Conservation (phyloP, 2,113 vertebrate genomes). For the Uria aalge region DNA sequence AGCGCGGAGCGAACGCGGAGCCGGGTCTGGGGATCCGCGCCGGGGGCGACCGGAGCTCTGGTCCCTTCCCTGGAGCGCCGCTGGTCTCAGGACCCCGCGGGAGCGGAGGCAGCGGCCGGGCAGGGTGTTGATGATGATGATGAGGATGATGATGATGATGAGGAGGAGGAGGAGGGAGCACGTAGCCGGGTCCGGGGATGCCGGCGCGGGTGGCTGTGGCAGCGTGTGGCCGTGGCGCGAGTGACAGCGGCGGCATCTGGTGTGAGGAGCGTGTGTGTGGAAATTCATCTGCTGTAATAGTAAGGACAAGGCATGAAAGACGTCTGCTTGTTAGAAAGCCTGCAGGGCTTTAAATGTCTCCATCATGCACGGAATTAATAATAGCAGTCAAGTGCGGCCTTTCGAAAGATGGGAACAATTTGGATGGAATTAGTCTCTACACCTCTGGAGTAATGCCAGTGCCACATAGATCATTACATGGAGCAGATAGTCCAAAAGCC, state of each 20-base stretch:
- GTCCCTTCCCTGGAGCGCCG: no score
- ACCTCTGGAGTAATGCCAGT: neutral
- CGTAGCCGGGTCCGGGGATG: neutral
- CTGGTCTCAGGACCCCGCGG: neutral
- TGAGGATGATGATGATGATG: no score
- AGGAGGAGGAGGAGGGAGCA: neutral
- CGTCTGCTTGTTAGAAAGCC: neutral
- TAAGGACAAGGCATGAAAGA: neutral
- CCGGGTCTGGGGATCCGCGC: neutral
- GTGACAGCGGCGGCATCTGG: neutral
- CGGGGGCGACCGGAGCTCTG: neutral
- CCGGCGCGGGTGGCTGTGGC: neutral
- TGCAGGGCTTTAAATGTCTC: slow-evolving; percentile 19
- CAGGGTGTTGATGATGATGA: no score
- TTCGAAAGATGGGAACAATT: neutral
- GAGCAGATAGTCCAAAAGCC: neutral
- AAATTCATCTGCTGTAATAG: neutral
- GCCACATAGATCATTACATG: neutral
- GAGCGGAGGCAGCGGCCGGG: fast-evolving
- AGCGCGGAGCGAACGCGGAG: neutral
- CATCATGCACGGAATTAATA: neutral
- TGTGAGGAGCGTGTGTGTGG: neutral
- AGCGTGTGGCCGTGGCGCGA: neutral
- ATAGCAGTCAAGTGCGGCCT: neutral
- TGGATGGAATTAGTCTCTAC: neutral